Conservation (phyloP, 1,140 invertebrate genomes). For the Gryllus bimaculatus region DNA sequence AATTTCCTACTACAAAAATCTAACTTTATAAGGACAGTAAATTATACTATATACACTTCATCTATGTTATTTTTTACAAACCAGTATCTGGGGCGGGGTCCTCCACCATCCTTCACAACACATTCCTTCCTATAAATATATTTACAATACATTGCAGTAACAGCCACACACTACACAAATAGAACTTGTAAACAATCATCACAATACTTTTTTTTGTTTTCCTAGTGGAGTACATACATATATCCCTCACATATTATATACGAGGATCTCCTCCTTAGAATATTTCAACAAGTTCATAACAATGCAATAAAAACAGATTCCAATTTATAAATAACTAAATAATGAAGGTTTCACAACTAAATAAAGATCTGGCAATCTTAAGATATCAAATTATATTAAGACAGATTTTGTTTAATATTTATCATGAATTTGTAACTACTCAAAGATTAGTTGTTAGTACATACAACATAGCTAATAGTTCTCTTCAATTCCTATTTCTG, state of each 20-base stretch:
- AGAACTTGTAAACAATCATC: not conserved
- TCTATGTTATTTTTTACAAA: not conserved
- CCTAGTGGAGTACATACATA: no score
- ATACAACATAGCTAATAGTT: not conserved
- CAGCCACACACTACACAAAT: not conserved
- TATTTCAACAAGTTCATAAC: no score
- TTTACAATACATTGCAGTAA: not conserved
- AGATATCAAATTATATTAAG: no score
- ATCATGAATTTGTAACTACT: not conserved
- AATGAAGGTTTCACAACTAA: no score
- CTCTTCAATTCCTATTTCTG: not conserved
- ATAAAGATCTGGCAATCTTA: no score
- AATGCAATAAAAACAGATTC: no score
- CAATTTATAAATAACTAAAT: no score
- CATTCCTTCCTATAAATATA: conserved; percentile 2
- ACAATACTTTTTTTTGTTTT: no score
- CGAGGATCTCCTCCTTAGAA: no score
- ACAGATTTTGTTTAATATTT: not conserved
- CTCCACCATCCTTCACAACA: not conserved
- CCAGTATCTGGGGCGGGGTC: not conserved
- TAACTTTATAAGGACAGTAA: not conserved
- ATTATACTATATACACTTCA: not conserved
- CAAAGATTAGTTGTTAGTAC: not conserved
- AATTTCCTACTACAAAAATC: not conserved
- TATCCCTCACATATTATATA: no score